Evolutionary conservation across 2,113 vertebrate genomes (phyloP), one percentile per base, ranked within the genome.

Genomic region (Corynorhinus townsendii): DNA sequence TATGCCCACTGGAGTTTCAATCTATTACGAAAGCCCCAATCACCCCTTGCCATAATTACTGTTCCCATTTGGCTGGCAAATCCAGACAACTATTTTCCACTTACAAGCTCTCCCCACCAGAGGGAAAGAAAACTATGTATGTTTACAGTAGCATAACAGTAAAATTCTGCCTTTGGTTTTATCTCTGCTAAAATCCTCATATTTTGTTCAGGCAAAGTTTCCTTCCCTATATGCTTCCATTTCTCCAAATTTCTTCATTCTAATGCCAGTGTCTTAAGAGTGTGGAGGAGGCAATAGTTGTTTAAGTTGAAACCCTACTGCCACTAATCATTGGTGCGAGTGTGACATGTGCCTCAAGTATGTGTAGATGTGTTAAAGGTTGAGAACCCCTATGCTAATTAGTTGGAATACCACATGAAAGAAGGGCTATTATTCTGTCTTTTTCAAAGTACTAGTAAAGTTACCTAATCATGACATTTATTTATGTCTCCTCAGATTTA

Each of bases 91-190:
- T 77, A 11, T 47, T 33, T 88, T 54, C 54, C 15, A 89, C 22
- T 75, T 82, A 89, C 0, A 75, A 75, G 19, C 28, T 80, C 28
- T 84, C 26, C 59, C 85, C n/a, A 85, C 56, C 33, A 47, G 54
- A 72, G 47, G 47, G 75, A 80, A 93, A 45, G 11, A 73, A 91
- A 89, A 47, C 47, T 72, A 38, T 75, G 10, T 45, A 26, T 91
- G 11, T 96, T 54, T 85, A 80, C 8, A 80, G 28, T 85, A 89
- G 38, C 12, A 4, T 35, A 71, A 79, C 15, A 71, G 33, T 62
- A 89, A 66, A 68, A 84, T 72, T 87, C 30, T 72, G 5, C 52
- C 43, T 88, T 89, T 79, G 35, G 28, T 94, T 93, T 95, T 89
- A 80, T 52, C 20, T 62, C 30, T 92, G 56, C 49, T 80, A 69